Percentiles rank a stretch among this genome's conserved stretches.
phyloP scores from a whole-genome alignment of 2,888 invertebrate species.

The Melieria crassipennis region DNA sequence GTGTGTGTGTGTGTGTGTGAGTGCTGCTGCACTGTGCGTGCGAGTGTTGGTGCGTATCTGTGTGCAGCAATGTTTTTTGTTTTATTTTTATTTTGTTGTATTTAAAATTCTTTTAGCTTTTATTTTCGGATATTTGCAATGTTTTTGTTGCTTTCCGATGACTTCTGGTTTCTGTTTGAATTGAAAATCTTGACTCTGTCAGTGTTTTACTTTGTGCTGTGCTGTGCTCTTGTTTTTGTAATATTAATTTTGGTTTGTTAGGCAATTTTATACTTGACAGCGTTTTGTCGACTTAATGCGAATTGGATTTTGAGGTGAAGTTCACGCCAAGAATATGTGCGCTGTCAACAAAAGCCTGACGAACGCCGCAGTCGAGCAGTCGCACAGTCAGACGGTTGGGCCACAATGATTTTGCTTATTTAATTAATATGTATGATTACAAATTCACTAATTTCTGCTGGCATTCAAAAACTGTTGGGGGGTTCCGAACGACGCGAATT shows the following conservation, averaged over 20 bases:
- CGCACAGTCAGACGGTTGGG: too few species aligned
- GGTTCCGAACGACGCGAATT: too few species aligned
- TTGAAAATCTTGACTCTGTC: neutral
- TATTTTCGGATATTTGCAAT: constrained; percentile 15
- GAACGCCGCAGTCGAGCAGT: too few species aligned
- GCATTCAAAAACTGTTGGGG: too few species aligned
- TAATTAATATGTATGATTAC: too few species aligned
- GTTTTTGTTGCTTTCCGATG: constrained; percentile 10
- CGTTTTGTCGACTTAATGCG: neutral
- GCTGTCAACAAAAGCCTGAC: neutral
- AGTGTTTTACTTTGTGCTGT: neutral
- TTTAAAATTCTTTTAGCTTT: neutral
- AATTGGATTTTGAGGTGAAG: constrained; percentile 39
- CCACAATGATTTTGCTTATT: too few species aligned
- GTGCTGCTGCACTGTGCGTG: neutral
- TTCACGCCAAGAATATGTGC: constrained; percentile 27
- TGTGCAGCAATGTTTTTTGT: too few species aligned
- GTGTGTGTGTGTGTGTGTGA: neutral
- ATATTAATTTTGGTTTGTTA: neutral
- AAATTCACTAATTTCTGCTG: too few species aligned
- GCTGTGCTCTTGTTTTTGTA: neutral
- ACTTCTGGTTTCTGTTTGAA: constrained; percentile 7
- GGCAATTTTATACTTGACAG: neutral
- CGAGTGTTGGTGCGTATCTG: neutral
- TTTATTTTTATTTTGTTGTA: too few species aligned